Base-by-base conservation (phyloP, 1,140 invertebrate genomes). In the Oreohelix idahoensis region DNA sequence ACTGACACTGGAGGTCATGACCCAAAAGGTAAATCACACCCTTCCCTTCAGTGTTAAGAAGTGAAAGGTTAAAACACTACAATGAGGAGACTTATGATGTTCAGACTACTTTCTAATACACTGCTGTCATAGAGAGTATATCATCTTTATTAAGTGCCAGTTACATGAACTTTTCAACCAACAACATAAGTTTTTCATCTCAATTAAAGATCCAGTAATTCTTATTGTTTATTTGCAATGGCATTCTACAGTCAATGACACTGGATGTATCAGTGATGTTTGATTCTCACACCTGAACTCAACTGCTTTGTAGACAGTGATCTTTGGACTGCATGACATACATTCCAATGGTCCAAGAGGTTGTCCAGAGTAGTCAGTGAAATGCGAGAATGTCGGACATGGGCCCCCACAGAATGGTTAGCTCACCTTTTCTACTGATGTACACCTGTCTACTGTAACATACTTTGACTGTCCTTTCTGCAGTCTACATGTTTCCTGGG, bases 221-320 rank as follows among this genome's bases (percentile, higher is more conserved):
- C 45, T 49, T 8, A 49, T 49, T 49, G 45, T 49, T n/a, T 58
- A 75, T 15, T 42, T 26, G 42, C 73, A 75, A 75, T 39, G 23
- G n/a, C 73, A 75, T 10, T 36, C 35, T 15, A 13, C 42, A 29
- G 45, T 75, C 5, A 75, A 42, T 5, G 73, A 38, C n/a, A 75
- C 11, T 29, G 17, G 35, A 29, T 75, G 73, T 39, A 26, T 75
- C 11, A 45, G 13, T 20, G n/a, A 36, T 20, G n/a, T 29, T 26
- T 23, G 5, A 29, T 75, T 45, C 1, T 75, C 73, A 75, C 73
- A 75, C 42, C 45, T 39, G n/a, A 75, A 75, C 42, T 75, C 42
- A 29, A 75, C 39, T 8, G 39, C 8, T 23, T 29, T 39, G 36
- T 39, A 29, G 1, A 39, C 1, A 15, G 26, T 75, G 38, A 11